Evolutionary conservation across 2,797 vertebrate species (phyloP), one percentile per base, ranked within the genome.

Genomic region (Kryptolebias ocellatus): DNA sequence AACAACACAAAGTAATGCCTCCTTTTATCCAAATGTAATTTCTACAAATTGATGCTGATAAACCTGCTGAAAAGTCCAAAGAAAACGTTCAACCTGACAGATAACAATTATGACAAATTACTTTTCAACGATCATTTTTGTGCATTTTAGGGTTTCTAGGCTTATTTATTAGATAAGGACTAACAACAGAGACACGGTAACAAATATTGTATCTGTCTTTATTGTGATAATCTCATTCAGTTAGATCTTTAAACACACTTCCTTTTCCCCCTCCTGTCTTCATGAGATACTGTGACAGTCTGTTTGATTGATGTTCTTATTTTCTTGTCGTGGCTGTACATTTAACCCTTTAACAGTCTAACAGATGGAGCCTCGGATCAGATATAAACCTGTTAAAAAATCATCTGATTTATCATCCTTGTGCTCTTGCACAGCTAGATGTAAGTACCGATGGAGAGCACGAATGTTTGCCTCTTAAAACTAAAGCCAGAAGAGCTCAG

Each of bases 271-370:
- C 16, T 54, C 60, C 57, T 50, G 34, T 69, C 60, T 64, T 37
- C 29, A 34, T 58, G 51, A 81, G 37, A 68, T 71, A 66, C 56
- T 15, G 11, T 61, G 60, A 31, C 65, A 62, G 53, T 59, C 78
- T 60, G 10, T 69, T 62, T 86, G 80, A 83, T 79, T 75, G 83
- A 81, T 81, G 78, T 57, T 60, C 53, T 68, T 64, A 57, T 83
- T 73, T 80, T 52, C 42, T 44, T 53, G 58, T 27, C 59, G 14
- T 42, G 39, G 39, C 39, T 73, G 15, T 49, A 68, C 50, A 18
- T 71, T 81, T 81, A 76, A 81, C 75, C 61, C 66, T 62, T 56
- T 45, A 62, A 59, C 39, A 47, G 24, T 72, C 28, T 31, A 55
- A 67, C 69, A 77, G 74, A 82, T 76, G 61, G 37, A 64, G 53